phyloP scores from a whole-genome alignment of 2,797 vertebrate species.

The Brotula barbata region DNA sequence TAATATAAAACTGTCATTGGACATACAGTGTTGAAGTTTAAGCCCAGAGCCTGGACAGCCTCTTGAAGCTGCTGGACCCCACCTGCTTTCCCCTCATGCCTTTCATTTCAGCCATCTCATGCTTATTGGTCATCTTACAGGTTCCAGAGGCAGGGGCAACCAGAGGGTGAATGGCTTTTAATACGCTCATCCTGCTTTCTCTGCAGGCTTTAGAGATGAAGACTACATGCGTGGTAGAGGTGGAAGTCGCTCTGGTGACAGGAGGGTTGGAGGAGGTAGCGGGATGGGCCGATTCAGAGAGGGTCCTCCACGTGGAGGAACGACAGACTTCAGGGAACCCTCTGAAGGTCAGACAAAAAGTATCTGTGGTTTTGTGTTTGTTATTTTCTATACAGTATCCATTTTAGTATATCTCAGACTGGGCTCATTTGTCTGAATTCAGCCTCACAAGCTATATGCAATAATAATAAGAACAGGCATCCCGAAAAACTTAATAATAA shows the following conservation, averaged over 20 bases:
- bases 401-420: no score
- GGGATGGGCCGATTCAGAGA: conserved; percentile 87
- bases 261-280: conserved; percentile 70
- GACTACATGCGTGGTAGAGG: conserved; percentile 89
- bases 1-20: no score
- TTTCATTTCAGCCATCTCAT: conserved; percentile 56
- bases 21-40: background rate
- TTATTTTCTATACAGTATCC: background rate
- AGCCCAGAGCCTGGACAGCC: background rate
- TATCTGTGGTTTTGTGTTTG: background rate
- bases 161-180: background rate
- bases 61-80: conserved; percentile 13
- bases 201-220: conserved; percentile 88
- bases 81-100: conserved; percentile 27
- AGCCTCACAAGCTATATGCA: no score
- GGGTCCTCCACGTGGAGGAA: conserved; percentile 84
- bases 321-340: conserved; percentile 95
- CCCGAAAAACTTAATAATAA: no score
- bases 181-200: background rate
- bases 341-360: conserved; percentile 84
- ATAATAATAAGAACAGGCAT: no score
- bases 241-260: conserved; percentile 84
- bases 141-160: background rate
- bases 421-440: background rate
- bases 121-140: conserved; percentile 37